A percentile compares a stretch with the other conserved stretches of the same genome.
phyloP scores from a whole-genome alignment of 2,113 vertebrate species.

The Scomber colias region DNA sequence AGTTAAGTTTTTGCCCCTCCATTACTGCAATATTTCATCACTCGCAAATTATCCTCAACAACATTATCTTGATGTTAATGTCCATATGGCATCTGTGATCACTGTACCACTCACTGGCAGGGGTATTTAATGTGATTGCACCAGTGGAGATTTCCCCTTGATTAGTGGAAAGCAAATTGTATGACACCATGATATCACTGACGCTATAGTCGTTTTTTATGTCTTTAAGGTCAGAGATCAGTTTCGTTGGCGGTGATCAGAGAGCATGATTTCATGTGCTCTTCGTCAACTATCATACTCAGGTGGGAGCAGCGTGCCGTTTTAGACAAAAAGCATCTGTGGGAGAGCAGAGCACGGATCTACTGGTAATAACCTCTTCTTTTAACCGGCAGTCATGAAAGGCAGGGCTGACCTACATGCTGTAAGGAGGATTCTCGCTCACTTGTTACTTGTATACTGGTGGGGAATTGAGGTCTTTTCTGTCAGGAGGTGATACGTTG shows the following conservation, averaged over 20 bases:
- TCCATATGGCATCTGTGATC: constrained; percentile 70
- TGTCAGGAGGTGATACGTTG: constrained; percentile 75
- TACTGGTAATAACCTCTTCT: constrained; percentile 74
- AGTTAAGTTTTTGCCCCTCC: constrained; percentile 64
- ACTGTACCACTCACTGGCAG: constrained; percentile 30
- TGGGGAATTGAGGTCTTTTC: constrained; percentile 77
- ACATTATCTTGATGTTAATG: constrained; percentile 75
- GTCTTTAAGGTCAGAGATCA: constrained; percentile 46
- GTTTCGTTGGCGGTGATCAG: constrained; percentile 12
- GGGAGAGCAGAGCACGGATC: constrained; percentile 52
- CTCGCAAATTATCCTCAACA: constrained; percentile 61
- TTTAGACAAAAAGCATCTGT: constrained; percentile 55
- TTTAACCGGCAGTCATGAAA: constrained; percentile 71
- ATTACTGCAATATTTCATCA: constrained; percentile 66
- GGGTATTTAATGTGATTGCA: constrained; percentile 49
- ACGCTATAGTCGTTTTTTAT: constrained; percentile 5
- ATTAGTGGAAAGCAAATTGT: constrained; percentile 36
- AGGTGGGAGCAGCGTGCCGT: constrained; percentile 43
- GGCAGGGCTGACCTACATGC: constrained; percentile 77
- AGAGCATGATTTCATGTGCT: constrained; percentile 40
- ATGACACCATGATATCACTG: constrained; percentile 1
- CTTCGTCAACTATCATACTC: constrained; percentile 26
- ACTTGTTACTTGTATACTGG: constrained; percentile 78
- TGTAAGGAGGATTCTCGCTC: constrained; percentile 66
- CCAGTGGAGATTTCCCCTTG: constrained; percentile 37